Percentiles rank a stretch among this genome's conserved stretches.
phyloP scores from a whole-genome alignment of 1,140 invertebrate species.

The Pseudomyrmex concolor region DNA sequence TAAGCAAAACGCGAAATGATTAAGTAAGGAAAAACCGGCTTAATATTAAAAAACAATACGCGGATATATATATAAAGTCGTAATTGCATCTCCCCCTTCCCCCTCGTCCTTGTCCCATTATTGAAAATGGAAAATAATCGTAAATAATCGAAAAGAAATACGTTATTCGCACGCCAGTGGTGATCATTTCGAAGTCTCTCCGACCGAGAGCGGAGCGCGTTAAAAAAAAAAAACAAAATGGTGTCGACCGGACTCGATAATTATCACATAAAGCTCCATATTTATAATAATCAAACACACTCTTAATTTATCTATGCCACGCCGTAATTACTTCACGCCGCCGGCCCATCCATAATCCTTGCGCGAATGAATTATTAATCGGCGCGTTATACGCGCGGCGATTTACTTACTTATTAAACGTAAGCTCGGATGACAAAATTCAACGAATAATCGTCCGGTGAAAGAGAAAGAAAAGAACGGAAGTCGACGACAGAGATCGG shows the following conservation, averaged over 20 bases:
- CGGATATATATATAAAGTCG: neutral
- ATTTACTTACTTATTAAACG: constrained; percentile 61
- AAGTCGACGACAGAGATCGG: neutral
- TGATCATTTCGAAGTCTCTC: neutral
- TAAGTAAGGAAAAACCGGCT: neutral
- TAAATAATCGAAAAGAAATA: neutral
- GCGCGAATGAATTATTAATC: constrained; percentile 65
- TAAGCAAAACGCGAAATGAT: neutral
- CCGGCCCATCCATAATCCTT: constrained; percentile 46
- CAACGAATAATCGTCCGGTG: constrained; percentile 31
- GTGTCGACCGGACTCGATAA: constrained; percentile 43
- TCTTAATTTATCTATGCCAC: constrained; percentile 49
- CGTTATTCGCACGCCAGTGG: neutral
- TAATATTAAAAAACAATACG: neutral
- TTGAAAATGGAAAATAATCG: neutral
- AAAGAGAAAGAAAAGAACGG: constrained; percentile 17
- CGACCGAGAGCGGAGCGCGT: no score
- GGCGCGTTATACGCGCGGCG: constrained; percentile 14
- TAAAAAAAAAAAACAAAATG: constrained; percentile 1
- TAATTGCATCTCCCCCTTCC: neutral
- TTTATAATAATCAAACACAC: constrained; percentile 68
- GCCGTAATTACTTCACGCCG: constrained; percentile 49
- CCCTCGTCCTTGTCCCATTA: neutral
- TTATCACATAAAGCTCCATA: constrained; percentile 71
- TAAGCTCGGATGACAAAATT: constrained; percentile 31